Conservation (phyloP, 2,797 vertebrate species). For the Pogoniulus pusillus region DNA sequence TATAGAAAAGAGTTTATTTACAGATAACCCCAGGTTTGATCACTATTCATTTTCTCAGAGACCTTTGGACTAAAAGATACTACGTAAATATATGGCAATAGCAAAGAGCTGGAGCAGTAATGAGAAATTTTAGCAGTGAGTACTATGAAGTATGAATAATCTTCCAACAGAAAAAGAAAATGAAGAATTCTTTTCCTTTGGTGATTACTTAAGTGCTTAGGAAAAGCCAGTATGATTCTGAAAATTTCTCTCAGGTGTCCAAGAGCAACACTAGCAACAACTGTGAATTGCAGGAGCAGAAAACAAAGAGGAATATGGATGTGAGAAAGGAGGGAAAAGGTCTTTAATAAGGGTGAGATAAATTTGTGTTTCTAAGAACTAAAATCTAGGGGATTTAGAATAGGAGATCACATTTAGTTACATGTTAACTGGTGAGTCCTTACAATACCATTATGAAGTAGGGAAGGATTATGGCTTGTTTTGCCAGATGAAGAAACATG, state of each 20-base stretch:
- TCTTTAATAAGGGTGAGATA: neutral
- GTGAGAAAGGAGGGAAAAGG: neutral
- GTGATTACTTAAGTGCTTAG: neutral
- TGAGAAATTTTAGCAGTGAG: neutral
- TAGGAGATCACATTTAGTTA: constrained; percentile 2
- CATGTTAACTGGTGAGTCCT: neutral
- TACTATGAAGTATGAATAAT: neutral
- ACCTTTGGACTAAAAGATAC: neutral
- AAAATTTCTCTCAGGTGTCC: neutral
- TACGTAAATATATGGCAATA: neutral
- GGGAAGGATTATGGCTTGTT: constrained; percentile 28
- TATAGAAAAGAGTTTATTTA: neutral
- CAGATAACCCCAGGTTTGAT: neutral
- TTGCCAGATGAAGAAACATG: constrained; percentile 20
- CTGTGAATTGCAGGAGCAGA: neutral
- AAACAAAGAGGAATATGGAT: neutral
- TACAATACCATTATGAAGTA: neutral
- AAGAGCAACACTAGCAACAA: neutral
- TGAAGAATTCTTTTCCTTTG: neutral
- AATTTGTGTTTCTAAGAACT: neutral
- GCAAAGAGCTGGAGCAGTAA: neutral
- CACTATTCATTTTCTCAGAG: neutral
- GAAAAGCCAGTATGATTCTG: neutral
- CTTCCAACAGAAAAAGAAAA: neutral
- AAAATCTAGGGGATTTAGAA: neutral